phyloP scores from a whole-genome alignment of 2,797 vertebrate species.

The Sebastes iracundus region DNA sequence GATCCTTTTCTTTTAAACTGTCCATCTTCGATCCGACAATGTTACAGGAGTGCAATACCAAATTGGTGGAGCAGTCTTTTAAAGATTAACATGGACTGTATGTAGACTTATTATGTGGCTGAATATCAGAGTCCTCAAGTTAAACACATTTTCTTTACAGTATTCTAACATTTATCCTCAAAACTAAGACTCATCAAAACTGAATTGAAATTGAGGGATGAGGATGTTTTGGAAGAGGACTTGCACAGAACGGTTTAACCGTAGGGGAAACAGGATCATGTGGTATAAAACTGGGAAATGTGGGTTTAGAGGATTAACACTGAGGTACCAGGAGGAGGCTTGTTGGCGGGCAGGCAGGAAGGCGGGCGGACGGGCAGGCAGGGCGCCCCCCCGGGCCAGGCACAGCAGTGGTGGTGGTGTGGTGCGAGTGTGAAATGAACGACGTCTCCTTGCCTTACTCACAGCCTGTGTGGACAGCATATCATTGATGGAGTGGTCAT shows the following conservation, averaged over 20 bases:
- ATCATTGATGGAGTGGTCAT: conserved; percentile 96
- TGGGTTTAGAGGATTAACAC: conserved; percentile 14
- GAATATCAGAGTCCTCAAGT: not conserved
- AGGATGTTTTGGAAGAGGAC: not conserved
- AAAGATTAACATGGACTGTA: not conserved
- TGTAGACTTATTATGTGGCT: not conserved
- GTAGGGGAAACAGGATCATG: not conserved
- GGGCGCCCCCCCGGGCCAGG: conserved; percentile 17
- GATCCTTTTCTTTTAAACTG: not conserved
- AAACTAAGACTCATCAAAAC: not conserved
- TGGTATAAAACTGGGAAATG: not conserved
- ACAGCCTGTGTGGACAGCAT: conserved; percentile 97
- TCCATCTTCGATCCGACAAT: not conserved
- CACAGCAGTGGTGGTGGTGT: conserved; percentile 52
- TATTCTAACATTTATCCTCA: not conserved
- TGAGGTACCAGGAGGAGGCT: conserved; percentile 23
- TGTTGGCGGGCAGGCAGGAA: not conserved
- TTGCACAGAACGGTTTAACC: not conserved
- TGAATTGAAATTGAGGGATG: not conserved
- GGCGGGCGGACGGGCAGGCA: conserved; percentile 7
- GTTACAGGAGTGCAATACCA: not conserved
- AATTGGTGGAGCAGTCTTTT: not conserved
- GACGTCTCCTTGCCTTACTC: conserved; percentile 77
- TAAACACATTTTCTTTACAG: not conserved
- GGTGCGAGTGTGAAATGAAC: conserved; percentile 68